Evolutionary conservation across 2,888 invertebrate genomes (phyloP).

Genomic region (Colostygia pectinataria): DNA sequence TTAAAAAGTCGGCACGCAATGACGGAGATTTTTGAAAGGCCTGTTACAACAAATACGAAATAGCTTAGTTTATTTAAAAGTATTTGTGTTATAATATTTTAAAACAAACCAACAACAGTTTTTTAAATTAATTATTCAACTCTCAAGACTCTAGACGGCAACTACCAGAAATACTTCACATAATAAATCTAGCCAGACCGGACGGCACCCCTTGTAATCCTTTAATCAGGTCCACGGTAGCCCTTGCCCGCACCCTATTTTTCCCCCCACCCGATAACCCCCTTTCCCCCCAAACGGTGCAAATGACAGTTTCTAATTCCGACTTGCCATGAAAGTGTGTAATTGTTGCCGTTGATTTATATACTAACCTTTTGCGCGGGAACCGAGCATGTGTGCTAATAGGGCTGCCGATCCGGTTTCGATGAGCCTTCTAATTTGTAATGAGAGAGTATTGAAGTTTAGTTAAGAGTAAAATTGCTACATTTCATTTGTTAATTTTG

Average conservation of each 20-base stretch:
- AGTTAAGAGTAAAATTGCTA: constrained; percentile 17
- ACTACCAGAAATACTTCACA: constrained; percentile 79
- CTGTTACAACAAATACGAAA: too few species aligned
- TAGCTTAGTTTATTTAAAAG: too few species aligned
- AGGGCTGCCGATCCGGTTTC: constrained; percentile 41
- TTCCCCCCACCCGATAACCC: constrained; percentile 56
- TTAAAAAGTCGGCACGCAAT: too few species aligned
- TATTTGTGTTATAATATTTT: neutral
- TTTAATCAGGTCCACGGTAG: constrained; percentile 81
- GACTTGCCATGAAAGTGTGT: constrained; percentile 84
- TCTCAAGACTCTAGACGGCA: constrained; percentile 32
- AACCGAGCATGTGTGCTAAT: constrained; percentile 58
- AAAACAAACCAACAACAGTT: too few species aligned
- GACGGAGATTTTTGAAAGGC: too few species aligned
- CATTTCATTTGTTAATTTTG: neutral
- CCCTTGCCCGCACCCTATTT: constrained; percentile 80
- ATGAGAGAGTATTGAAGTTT: constrained; percentile 29
- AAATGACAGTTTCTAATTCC: constrained; percentile 85
- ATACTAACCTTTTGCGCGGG: constrained; percentile 72
- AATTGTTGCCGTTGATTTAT: constrained; percentile 83
- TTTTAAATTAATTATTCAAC: neutral
- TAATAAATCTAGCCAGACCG: constrained; percentile 82
- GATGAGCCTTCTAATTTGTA: constrained; percentile 27
- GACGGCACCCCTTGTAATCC: constrained; percentile 78
- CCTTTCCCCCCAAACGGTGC: constrained; percentile 76